phyloP scores from a whole-genome alignment of 2,888 invertebrate species.

The Melanostoma mellinum region DNA sequence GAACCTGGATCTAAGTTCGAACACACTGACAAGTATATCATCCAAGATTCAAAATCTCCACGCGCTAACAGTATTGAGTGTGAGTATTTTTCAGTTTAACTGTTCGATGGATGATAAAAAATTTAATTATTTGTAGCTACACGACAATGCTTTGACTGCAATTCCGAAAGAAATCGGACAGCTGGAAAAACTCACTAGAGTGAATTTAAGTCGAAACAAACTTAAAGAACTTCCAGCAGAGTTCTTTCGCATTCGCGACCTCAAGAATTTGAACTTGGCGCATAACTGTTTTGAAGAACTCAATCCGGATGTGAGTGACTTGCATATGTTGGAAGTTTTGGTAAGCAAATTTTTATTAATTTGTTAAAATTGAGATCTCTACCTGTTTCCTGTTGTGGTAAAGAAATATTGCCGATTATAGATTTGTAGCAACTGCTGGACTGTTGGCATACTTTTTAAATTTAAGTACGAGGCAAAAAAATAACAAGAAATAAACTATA shows the following conservation, averaged over 20 bases:
- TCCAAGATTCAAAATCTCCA: slow-evolving; percentile 86
- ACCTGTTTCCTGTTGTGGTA: too few relatives aligned
- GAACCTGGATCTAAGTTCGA: slow-evolving; percentile 90
- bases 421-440: too few relatives aligned
- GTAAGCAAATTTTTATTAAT: slow-evolving; percentile 81
- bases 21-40: slow-evolving; percentile 86
- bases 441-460: too few relatives aligned
- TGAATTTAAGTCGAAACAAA: slow-evolving; percentile 88
- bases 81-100: slow-evolving; percentile 78
- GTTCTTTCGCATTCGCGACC: slow-evolving; percentile 87
- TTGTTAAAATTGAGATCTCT: too few relatives aligned
- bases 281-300: slow-evolving; percentile 88
- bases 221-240: slow-evolving; percentile 85
- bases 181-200: slow-evolving; percentile 86
- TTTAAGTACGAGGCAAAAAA: too few relatives aligned
- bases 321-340: slow-evolving; percentile 90
- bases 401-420: too few relatives aligned
- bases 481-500: too few relatives aligned
- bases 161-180: slow-evolving; percentile 89
- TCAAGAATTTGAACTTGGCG: slow-evolving; percentile 88
- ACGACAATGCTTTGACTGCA: slow-evolving; percentile 90
- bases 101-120: slow-evolving; percentile 33
- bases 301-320: slow-evolving; percentile 88
- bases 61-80: slow-evolving; percentile 88
- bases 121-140: slow-evolving; percentile 84